A percentile compares a stretch with the other conserved stretches of the same genome.
Evolutionary conservation across 2,113 vertebrate genomes (phyloP).

Genomic region (Lycaon pictus): DNA sequence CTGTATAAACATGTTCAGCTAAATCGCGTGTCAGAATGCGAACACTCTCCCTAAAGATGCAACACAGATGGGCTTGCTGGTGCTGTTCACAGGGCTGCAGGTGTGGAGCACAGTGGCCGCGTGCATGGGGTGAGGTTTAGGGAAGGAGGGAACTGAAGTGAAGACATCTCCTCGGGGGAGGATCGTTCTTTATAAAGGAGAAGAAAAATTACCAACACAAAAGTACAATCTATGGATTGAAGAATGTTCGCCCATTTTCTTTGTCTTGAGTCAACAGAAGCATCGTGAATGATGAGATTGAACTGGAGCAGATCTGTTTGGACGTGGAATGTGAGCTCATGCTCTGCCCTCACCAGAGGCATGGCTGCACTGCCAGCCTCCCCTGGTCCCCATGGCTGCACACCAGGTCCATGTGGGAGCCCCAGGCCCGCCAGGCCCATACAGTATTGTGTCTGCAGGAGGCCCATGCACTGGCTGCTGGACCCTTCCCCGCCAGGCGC

Average conservation of each 20-base stretch:
- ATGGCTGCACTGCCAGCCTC: neutral
- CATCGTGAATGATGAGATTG: neutral
- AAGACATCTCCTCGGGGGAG: neutral
- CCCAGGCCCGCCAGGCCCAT: neutral
- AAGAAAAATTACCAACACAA: neutral
- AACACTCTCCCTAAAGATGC: neutral
- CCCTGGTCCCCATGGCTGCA: neutral
- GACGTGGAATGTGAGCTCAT: neutral
- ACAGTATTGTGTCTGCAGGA: no score
- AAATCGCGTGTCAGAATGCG: neutral
- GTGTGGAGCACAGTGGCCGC: fast-evolving
- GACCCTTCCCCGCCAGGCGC: neutral
- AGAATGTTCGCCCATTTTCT: neutral
- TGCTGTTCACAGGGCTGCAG: neutral
- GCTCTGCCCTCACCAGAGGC: neutral
- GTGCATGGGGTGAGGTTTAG: neutral
- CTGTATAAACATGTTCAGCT: neutral
- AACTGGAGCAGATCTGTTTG: neutral
- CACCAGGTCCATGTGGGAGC: neutral
- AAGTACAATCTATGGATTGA: neutral
- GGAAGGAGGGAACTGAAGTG: neutral
- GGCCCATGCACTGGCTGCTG: neutral
- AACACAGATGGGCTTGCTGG: neutral
- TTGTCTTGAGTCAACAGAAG: neutral
- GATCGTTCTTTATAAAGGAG: neutral